Percentiles rank a stretch among this genome's conserved stretches.
Conservation (phyloP, 1,140 invertebrate genomes). For the Ooceraea biroi region DNA sequence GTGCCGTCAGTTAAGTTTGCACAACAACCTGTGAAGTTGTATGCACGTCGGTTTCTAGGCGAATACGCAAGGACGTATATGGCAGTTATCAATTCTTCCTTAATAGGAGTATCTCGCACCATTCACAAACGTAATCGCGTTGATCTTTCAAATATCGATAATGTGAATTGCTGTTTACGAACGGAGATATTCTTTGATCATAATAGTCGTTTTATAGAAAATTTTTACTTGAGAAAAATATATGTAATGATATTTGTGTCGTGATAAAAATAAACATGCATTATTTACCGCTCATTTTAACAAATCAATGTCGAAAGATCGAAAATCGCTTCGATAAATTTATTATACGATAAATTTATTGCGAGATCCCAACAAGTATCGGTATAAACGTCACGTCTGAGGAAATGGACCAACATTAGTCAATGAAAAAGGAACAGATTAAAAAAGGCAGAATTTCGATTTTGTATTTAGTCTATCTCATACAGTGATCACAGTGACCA, state of each 20-base stretch:
- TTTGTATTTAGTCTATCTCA: no score
- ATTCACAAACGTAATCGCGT: not conserved
- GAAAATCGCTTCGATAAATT: constrained; percentile 18
- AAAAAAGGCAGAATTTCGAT: not conserved
- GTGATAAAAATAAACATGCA: constrained; percentile 4
- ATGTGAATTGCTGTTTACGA: no score
- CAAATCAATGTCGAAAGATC: constrained; percentile 20
- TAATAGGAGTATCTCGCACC: not conserved
- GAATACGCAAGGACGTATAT: constrained; percentile 64
- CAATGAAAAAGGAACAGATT: not conserved
- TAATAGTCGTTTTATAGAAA: not conserved
- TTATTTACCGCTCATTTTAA: constrained; percentile 21
- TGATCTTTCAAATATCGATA: no score
- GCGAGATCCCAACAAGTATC: not conserved
- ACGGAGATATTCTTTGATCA: no score
- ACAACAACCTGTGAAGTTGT: constrained; percentile 58
- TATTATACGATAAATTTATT: not conserved
- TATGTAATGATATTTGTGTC: not conserved
- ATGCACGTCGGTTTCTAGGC: constrained; percentile 11
- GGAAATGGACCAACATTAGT: not conserved
- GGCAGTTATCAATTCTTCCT: constrained; percentile 56
- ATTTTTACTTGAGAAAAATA: not conserved
- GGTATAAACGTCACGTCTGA: not conserved
- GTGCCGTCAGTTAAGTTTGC: constrained; percentile 58
- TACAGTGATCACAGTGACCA: constrained; percentile 59